Base-by-base conservation (phyloP, 2,113 vertebrate species). In the Mungos mungo region DNA sequence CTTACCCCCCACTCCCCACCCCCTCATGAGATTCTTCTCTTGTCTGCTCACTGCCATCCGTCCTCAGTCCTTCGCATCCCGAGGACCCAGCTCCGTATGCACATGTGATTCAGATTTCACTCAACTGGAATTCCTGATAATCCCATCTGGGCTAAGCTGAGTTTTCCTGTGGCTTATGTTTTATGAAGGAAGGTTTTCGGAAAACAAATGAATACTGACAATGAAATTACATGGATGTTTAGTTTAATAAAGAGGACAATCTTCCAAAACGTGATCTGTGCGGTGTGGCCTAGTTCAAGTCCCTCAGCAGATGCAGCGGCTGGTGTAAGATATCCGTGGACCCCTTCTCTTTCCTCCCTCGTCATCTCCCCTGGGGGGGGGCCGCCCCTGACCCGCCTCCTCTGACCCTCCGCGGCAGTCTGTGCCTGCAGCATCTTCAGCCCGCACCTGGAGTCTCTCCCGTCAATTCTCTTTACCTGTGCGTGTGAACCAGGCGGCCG, bases 141-240 rank as follows among this genome's bases (percentile, higher is more conserved):
- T 47, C 35, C 60, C 7, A 57, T 14, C 83, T 60, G 72, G 10
- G 38, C 77, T 52, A 35, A 88, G 68, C 33, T 3, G 54, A 90
- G 27, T 95, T 65, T 82, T n/a, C 71, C 0, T 31, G 25, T 85
- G 77, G 72, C 82, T 97, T 79, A 10, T 87, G 45, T 52, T 47
- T 77, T 89, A 57, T 35, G 33, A 90, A 60, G 45, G 41, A 94
- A 79, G 13, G 23, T 71, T 92, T 93, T 76, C 72, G 86, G 68
- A 72, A 74, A 86, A 84, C 90, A 95, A 95, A 95, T 88, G 77
- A 91, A 91, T 71, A 77, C 74, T 87, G 95, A 94, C 93, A 91
- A 91, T 60, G 95, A 89, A 95, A 89, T 93, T 47, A 77, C 41
- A 60, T 57, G 35, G 33, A 71, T 19, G 7, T 83, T 88, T 76